These are phyloP conservation scores for Acrocephalus scirpaceus DNA, from an alignment of 2,797 vertebrate species.

Conservation along the genomic window DNA sequence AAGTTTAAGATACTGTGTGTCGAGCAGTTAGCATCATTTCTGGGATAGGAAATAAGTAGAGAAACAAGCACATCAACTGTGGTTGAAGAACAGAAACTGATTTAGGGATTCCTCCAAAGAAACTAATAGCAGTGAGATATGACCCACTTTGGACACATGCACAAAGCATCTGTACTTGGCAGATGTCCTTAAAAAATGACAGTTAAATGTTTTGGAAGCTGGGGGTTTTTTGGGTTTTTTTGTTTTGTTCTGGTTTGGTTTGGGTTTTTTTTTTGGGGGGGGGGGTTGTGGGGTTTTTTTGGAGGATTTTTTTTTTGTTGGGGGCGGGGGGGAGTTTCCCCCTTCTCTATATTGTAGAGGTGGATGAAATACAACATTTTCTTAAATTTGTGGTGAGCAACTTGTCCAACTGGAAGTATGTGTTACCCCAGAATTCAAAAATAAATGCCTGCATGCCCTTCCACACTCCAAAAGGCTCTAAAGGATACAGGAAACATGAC, in stretches of 20 bases:
- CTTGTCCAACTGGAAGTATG: background rate
- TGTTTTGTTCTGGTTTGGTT: too few species aligned
- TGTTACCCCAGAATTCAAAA: background rate
- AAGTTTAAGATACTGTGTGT: background rate
- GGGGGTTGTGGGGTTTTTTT: too few species aligned
- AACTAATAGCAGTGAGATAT: background rate
- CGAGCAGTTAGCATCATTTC: background rate
- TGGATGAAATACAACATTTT: background rate
- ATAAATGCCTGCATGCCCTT: background rate
- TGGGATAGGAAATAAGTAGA: background rate
- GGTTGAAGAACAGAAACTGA: background rate
- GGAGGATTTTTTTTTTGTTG: too few species aligned
- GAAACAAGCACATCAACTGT: background rate
- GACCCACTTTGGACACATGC: background rate
- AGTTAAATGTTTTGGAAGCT: background rate
- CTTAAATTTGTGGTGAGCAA: background rate
- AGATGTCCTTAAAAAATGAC: background rate
- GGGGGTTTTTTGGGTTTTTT: background rate
- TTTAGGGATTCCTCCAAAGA: background rate
- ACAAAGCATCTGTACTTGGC: background rate
- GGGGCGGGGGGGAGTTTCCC: too few species aligned
- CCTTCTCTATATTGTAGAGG: background rate
- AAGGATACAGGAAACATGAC: background rate
- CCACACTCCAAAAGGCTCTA: background rate
- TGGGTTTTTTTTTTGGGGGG: too few species aligned